Conservation (phyloP, 2,113 vertebrate genomes). For the Phrynosoma platyrhinos region DNA sequence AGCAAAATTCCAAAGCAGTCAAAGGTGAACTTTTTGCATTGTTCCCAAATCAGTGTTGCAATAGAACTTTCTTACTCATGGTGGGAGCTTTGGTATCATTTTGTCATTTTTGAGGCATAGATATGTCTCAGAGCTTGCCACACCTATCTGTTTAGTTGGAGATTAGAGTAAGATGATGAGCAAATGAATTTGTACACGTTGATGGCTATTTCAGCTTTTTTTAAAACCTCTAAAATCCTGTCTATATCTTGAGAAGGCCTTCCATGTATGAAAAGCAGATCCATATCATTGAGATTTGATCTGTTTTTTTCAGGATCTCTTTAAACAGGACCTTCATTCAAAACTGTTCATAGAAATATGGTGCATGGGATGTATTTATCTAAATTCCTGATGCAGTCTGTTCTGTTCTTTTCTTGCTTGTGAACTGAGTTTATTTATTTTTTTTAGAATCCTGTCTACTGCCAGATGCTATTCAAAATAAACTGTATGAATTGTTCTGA, state of each 20-base stretch:
- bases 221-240: not conserved
- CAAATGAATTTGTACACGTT: not conserved
- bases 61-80: not conserved
- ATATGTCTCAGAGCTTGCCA: not conserved
- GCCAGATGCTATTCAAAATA: constrained; percentile 74
- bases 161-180: not conserved
- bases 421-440: constrained; percentile 72
- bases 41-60: too few species aligned
- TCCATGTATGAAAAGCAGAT: not conserved
- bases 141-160: not conserved
- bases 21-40: too few species aligned
- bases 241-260: not conserved
- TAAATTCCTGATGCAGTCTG: constrained; percentile 56
- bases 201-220: not conserved
- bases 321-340: not conserved
- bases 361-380: constrained; percentile 59
- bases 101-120: not conserved
- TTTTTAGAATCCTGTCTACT: constrained; percentile 66
- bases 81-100: not conserved
- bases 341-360: constrained; percentile 1
- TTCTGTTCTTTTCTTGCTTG: constrained; percentile 65
- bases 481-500: constrained; percentile 75
- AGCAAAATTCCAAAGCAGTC: too few species aligned
- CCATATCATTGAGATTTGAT: not conserved
- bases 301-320: constrained; percentile 14